Evolutionary conservation across 2,113 vertebrate genomes (phyloP), one percentile per base, ranked within the genome.

Genomic region (Ibidorhyncha struthersii): DNA sequence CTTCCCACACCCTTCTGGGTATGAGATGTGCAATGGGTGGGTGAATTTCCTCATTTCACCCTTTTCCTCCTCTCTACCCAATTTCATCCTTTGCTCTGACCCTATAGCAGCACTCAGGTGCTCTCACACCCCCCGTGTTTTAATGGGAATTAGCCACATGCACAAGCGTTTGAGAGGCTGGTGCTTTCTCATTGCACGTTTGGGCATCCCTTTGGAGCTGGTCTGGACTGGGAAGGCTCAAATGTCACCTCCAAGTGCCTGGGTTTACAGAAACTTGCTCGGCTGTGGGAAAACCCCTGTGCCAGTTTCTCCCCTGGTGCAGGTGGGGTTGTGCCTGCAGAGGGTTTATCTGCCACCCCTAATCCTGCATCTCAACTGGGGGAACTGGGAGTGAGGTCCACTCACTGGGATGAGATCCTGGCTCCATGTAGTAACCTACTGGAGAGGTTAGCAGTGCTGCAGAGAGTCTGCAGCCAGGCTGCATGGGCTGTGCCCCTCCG

Each of bases 371-470:
- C 83, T 41, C 36, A 21, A 7, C 26, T 12, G 45, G 53, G 32
- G 77, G 14, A 49, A 50, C 32, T 4, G 50, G 50, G 77, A 50
- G 43, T 14, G 12, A 26, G 30, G n/a, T 30, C 41, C 29, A 3
- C 1, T n/a, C 18, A 1, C 36, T 12, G 12, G 43, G 32, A 9
- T 12, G 59, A 30, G 41, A 4, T 67, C 15, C 50, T n/a, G 53
- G 41, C n/a, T n/a, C 52, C 1, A 0, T 18, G n/a, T 7, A 32
- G n/a, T 10, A 5, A 12, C 43, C 53, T 59, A 59, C 26, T 4
- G 49, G 41, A 38, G 41, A 4, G 4, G 9, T 3, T 10, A 4
- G 16, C 38, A 12, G 52, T 8, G n/a, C 30, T 9, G 29, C 45
- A 43, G 63, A 3, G 2, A 20, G 22, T 2, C 65, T 15, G 38